These are phyloP conservation scores for Atherix ibis DNA, from an alignment of 2,888 invertebrate species.

Conservation along the genomic window DNA sequence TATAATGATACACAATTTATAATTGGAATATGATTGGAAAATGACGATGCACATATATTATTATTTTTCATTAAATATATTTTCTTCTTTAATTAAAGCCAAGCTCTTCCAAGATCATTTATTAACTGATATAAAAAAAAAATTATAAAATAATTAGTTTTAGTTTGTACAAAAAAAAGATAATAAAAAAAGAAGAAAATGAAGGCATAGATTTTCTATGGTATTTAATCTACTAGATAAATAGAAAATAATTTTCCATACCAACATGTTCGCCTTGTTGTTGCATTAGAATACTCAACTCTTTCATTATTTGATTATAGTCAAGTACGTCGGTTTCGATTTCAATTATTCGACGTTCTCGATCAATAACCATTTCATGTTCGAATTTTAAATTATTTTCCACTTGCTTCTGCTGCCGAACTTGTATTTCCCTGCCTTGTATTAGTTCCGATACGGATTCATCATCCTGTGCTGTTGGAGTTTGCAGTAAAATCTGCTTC, in stretches of 20 bases:
- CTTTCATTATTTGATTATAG: conserved; percentile 69
- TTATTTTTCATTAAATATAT: no score
- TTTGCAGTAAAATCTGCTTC: conserved; percentile 32
- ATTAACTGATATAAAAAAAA: no score
- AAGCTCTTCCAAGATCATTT: no score
- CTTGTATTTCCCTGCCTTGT: conserved; percentile 29
- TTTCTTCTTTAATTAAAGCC: no score
- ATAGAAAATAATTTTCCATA: conserved; percentile 35
- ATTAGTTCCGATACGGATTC: conserved; percentile 30
- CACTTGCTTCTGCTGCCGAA: conserved; percentile 17
- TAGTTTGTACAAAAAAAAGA: conserved; percentile 7
- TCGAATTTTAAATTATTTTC: conserved; percentile 47
- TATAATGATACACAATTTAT: no score
- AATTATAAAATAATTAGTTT: no score
- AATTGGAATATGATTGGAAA: no score
- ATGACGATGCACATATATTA: no score
- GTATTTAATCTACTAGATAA: no score
- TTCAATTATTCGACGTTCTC: conserved; percentile 61
- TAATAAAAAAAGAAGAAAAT: not conserved
- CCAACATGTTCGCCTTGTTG: conserved; percentile 58
- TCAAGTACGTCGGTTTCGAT: conserved; percentile 72
- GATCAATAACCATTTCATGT: conserved; percentile 61
- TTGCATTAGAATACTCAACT: conserved; percentile 52
- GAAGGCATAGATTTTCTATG: not conserved
- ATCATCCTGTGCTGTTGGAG: conserved; percentile 17